Percentiles rank a stretch among this genome's conserved stretches.
These are phyloP conservation scores for Elephas maximus DNA, from an alignment of 2,113 vertebrate genomes.

Conservation along the genomic window DNA sequence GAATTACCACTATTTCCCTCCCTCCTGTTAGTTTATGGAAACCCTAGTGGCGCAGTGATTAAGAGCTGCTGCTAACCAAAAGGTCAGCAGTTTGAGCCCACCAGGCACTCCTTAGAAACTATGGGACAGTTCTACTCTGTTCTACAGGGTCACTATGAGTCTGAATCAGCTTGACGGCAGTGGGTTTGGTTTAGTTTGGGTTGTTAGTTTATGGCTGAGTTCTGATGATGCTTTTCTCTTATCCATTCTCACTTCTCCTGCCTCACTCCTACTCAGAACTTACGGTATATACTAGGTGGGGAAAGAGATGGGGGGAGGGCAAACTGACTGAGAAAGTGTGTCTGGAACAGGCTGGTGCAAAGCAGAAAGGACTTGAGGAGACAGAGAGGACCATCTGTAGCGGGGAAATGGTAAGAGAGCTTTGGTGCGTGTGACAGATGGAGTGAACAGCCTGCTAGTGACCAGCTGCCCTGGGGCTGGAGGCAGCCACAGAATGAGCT, in stretches of 20 bases:
- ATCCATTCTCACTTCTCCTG: neutral
- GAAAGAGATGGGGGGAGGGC: neutral
- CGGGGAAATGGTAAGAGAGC: neutral
- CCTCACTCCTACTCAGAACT: neutral
- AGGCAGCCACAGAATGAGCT: neutral
- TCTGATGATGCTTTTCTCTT: neutral
- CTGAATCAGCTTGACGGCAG: no score
- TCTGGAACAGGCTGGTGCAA: neutral
- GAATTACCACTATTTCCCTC: neutral
- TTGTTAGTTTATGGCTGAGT: neutral
- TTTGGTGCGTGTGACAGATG: neutral
- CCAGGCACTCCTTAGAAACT: no score
- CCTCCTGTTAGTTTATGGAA: neutral
- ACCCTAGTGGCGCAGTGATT: no score
- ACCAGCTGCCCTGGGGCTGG: neutral
- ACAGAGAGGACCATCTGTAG: no score
- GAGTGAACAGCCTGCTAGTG: neutral
- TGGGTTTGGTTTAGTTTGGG: no score
- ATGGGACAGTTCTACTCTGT: no score
- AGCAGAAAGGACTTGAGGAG: neutral
- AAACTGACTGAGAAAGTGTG: neutral
- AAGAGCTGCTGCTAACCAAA: no score
- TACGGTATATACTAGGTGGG: neutral
- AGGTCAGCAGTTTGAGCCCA: no score
- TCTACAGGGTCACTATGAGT: no score